Percentiles rank a stretch among this genome's conserved stretches.
Evolutionary conservation across 1,140 invertebrate genomes (phyloP).

Genomic region (Brachionus plicatilis): DNA sequence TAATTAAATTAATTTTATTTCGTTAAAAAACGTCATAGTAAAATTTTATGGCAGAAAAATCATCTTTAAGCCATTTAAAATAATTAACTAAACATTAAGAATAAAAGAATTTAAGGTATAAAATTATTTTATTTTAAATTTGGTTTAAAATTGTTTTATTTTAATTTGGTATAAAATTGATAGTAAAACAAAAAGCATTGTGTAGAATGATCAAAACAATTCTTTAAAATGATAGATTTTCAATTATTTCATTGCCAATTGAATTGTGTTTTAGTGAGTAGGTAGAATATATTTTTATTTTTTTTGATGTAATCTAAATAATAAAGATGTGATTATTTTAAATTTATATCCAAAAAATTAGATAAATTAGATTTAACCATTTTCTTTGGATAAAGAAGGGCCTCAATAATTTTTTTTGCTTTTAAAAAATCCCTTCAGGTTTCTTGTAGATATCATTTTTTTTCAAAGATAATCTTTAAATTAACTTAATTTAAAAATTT

Average conservation of each 20-base stretch:
- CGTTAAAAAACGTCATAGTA: neutral
- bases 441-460: neutral
- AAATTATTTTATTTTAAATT: neutral
- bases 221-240: neutral
- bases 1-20: neutral
- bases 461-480: neutral
- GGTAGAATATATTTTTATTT: neutral
- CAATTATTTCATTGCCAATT: neutral
- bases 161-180: neutral
- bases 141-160: neutral
- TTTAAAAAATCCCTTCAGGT: neutral
- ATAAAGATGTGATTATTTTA: neutral
- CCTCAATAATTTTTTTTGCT: neutral
- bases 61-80: neutral
- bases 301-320: neutral
- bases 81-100: neutral
- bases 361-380: neutral
- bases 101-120: neutral
- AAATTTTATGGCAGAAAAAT: neutral
- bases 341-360: neutral
- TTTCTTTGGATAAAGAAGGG: too few species aligned
- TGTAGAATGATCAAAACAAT: neutral
- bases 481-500: slow-evolving; percentile 15
- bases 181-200: neutral
- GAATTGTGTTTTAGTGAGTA: neutral